These are phyloP conservation scores for Eupeodes latifasciatus DNA, from an alignment of 2,888 invertebrate species.

Conservation along the genomic window DNA sequence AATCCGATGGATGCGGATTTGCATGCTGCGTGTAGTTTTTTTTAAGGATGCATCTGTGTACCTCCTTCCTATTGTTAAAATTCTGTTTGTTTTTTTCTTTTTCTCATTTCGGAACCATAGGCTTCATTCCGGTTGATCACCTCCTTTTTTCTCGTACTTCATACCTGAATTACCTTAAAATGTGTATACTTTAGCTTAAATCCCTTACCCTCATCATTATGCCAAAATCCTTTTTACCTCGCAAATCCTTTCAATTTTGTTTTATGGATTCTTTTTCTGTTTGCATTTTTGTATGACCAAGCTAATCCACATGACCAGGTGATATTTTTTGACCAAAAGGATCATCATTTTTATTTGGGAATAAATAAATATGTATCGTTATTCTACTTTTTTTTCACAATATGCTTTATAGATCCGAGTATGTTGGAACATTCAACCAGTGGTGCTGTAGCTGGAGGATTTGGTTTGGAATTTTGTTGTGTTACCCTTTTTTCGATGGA, in stretches of 20 bases:
- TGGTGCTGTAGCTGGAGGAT: constrained; percentile 44
- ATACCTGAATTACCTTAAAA: constrained; percentile 34
- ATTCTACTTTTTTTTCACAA: constrained; percentile 13
- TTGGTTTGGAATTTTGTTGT: constrained; percentile 41
- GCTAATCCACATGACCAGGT: constrained; percentile 73
- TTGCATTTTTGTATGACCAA: constrained; percentile 22
- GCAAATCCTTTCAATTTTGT: constrained; percentile 70
- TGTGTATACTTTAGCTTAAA: constrained; percentile 14
- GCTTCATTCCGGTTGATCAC: constrained; percentile 66
- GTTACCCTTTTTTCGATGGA: constrained; percentile 58
- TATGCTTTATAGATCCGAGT: constrained; percentile 1
- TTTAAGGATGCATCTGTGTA: constrained; percentile 28
- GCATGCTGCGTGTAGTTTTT: constrained; percentile 54
- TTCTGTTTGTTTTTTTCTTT: constrained; percentile 18
- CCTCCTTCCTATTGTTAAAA: constrained; percentile 46
- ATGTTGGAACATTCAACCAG: constrained; percentile 56
- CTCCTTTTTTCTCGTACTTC: constrained; percentile 46
- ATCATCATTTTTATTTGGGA: constrained; percentile 65
- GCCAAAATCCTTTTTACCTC: constrained; percentile 45
- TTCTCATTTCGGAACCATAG: neutral
- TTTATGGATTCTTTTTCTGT: constrained; percentile 34
- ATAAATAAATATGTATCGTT: constrained; percentile 41
- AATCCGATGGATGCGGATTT: constrained; percentile 61
- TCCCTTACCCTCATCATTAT: constrained; percentile 65
- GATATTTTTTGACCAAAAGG: constrained; percentile 67